Base-by-base conservation (phyloP, 2,797 vertebrate species). In the Fundulus diaphanus region DNA sequence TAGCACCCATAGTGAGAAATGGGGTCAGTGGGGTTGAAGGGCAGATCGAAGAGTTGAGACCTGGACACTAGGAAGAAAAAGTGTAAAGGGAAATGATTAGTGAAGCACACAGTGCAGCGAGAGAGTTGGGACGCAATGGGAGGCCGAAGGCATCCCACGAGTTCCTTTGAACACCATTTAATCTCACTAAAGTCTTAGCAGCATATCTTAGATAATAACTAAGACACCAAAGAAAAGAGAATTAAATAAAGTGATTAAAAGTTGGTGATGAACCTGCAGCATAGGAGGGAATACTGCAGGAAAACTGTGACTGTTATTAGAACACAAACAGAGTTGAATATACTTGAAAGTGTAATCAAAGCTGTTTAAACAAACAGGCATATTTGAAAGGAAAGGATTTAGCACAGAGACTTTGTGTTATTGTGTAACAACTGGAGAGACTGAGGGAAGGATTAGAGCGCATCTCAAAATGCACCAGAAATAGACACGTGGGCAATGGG, bases 31-130 rank as follows among this genome's bases (percentile, higher is more conserved):
- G 78, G 81, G 88, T 82, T 87, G 88, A 91, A 90, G 91, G 89
- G 89, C 88, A 89, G 83, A 90, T 66, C 59, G 73, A 92, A 87
- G 90, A 86, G 88, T 92, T 91, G 87, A 92, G 87, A 66, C 82
- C 24, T 67, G 74, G 61, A 79, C 61, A 73, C 75, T 77, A 72
- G 75, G 74, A 88, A 88, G 76, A 76, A 79, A 82, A 87, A 82
- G 87, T 88, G 86, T 82, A 90, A 92, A 90, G 86, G 87, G 81
- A 81, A 90, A 89, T 85, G 86, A 90, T 92, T 86, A 91, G 89
- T 81, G 80, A 85, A 83, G 85, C 72, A 70, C 79, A 77, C 80
- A 76, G 82, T 68, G 76, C 90, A 84, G 77, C 75, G 85, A 82
- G 79, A 80, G 84, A 79, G 84, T 81, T 77, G 72, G 83, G 81